A percentile compares a stretch with the other conserved stretches of the same genome.
Conservation (phyloP, 1,140 invertebrate genomes). For the Drosophila willistoni region DNA sequence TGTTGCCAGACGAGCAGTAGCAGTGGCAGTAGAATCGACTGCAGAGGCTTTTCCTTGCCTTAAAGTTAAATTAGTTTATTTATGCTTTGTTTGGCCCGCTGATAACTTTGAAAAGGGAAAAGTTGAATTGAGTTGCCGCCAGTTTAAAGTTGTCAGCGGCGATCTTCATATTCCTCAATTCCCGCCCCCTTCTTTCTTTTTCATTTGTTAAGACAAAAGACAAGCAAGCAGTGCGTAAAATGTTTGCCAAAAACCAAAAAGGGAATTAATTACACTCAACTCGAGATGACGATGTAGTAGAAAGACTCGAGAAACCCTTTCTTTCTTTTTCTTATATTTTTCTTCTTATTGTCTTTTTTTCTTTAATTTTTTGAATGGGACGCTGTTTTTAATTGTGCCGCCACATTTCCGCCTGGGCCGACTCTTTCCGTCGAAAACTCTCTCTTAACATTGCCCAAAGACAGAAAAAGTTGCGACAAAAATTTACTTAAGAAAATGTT, state of each 20-base stretch:
- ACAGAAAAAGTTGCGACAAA: constrained; percentile 51
- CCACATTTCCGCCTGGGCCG: constrained; percentile 47
- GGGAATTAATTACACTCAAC: constrained; percentile 77
- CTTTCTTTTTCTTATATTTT: constrained; percentile 17
- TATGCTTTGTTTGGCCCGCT: constrained; percentile 72
- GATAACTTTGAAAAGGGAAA: constrained; percentile 61
- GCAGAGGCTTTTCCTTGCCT: constrained; percentile 2
- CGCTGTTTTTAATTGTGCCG: constrained; percentile 49
- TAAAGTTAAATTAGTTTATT: constrained; percentile 79
- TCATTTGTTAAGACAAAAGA: constrained; percentile 74
- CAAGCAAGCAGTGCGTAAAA: constrained; percentile 78
- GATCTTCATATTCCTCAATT: constrained; percentile 17
- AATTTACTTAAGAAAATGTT: constrained; percentile 62
- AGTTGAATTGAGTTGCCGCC: constrained; percentile 10
- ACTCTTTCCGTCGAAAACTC: constrained; percentile 27
- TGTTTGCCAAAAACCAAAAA: constrained; percentile 69
- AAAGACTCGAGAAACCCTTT: constrained; percentile 33
- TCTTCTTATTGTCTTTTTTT: background rate
- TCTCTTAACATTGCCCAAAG: constrained; percentile 12
- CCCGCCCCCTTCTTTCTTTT: constrained; percentile 14
- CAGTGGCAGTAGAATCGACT: constrained; percentile 11
- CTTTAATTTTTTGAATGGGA: background rate
- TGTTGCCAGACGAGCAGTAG: constrained; percentile 31
- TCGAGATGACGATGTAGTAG: constrained; percentile 30
- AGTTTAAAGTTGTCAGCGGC: constrained; percentile 68